Conservation (phyloP, 2,888 invertebrate species). For the Pseudococcus longispinus region DNA sequence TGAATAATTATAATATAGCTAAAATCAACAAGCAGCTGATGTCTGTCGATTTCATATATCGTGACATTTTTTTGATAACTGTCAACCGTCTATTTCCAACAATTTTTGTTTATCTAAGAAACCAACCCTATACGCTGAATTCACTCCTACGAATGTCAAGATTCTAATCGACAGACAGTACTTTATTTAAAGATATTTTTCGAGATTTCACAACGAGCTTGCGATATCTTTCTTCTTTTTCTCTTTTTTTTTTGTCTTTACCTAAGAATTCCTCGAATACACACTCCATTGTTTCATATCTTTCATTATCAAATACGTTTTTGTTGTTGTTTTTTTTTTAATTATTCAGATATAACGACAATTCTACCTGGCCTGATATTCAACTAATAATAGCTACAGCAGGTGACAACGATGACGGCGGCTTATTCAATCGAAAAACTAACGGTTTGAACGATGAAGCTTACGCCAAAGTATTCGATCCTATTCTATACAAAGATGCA, state of each 20-base stretch:
- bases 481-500: slow-evolving; percentile 73
- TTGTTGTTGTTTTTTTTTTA: neutral
- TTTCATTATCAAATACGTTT: neutral
- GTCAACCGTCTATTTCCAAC: no score
- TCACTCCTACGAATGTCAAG: no score
- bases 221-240: neutral
- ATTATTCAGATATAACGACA: slow-evolving; percentile 67
- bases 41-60: no score
- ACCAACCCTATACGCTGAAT: no score
- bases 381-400: slow-evolving; percentile 79
- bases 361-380: slow-evolving; percentile 75
- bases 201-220: neutral
- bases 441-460: slow-evolving; percentile 73
- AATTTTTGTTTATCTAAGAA: no score
- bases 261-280: neutral
- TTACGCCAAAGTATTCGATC: slow-evolving; percentile 75
- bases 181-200: neutral
- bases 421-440: slow-evolving; percentile 74
- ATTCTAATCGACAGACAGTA: no score
- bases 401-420: slow-evolving; percentile 80
- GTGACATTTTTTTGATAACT: no score
- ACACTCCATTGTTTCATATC: neutral
- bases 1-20: no score
- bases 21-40: no score
- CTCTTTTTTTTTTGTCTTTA: neutral